phyloP scores from a whole-genome alignment of 2,888 invertebrate species.

The Spialia ferax region DNA sequence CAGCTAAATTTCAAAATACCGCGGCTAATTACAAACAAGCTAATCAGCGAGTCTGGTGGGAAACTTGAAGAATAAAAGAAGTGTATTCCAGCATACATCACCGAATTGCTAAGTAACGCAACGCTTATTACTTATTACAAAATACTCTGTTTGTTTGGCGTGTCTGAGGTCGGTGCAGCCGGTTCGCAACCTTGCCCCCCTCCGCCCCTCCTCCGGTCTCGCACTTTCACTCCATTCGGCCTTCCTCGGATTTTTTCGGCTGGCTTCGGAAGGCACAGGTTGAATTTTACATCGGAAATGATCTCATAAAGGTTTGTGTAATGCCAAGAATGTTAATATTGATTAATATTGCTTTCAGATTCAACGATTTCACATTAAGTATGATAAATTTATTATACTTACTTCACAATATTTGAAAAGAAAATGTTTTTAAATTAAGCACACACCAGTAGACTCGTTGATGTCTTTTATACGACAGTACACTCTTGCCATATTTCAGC shows the following conservation, averaged over 20 bases:
- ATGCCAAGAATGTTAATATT: conserved; percentile 13
- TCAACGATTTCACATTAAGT: background rate
- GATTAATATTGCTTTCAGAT: background rate
- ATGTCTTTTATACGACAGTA: conserved; percentile 45
- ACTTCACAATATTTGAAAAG: too few relatives aligned
- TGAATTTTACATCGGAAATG: conserved; percentile 40
- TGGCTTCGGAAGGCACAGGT: conserved; percentile 50
- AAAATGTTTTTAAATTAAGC: background rate
- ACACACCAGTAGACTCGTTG: conserved; percentile 40
- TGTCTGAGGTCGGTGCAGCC: conserved; percentile 71
- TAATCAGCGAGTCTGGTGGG: conserved; percentile 22
- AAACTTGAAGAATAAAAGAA: conserved; percentile 29
- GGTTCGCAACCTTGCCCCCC: conserved; percentile 79
- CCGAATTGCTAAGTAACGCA: conserved; percentile 65
- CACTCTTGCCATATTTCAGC: conserved; percentile 24
- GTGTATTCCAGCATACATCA: conserved; percentile 31
- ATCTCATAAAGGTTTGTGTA: conserved; percentile 19
- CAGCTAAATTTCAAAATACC: conserved; percentile 22
- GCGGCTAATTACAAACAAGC: conserved; percentile 19
- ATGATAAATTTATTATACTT: too few relatives aligned
- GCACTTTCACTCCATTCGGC: conserved; percentile 76
- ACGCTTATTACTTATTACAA: conserved; percentile 79
- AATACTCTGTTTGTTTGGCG: conserved; percentile 73
- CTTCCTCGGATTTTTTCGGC: conserved; percentile 61
- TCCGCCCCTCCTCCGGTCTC: conserved; percentile 58